Evolutionary conservation across 1,140 invertebrate genomes (phyloP), one percentile per base, ranked within the genome.

Genomic region (Ceratitis capitata): DNA sequence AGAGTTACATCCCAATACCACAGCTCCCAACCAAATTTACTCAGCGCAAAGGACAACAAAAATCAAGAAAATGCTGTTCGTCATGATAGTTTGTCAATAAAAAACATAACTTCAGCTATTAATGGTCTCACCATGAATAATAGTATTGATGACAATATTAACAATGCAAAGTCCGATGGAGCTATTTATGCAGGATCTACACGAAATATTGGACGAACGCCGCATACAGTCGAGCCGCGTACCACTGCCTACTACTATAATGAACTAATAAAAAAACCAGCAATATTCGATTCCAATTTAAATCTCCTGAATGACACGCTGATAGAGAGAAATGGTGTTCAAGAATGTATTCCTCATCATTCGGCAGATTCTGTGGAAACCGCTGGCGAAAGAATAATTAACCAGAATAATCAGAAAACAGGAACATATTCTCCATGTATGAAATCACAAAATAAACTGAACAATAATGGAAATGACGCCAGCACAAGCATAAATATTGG

Each of bases 221-320:
- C 64, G 26, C 85, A 85, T 26, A 86, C 87, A 29, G 87, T 89
- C 39, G 91, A 92, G 84, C 87, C 87, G 1, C 90, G 91, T 19
- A 89, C 88, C 78, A 92, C 89, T 78, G 90, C 91, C 56, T 92
- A 92, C 84, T 92, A 92, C 86, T 92, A 92, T 85, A 89, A 92
- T 84, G 91, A 91, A 85, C 85, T 91, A 69, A 82, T 90, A 83
- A 88, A 91, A 58, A 90, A 90, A 86, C 39, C 69, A 19, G 87
- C 89, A 12, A 87, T 91, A 39, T 91, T 91, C 83, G 90, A 91
- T 86, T 92, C 91, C 32, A 91, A 88, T 83, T 82, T 91, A 83
- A 91, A 91, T 87, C 87, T 92, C 32, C 64, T 91, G 84, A 88
- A 87, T 87, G 84, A 87, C 45, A 32, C 56, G 26, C 83, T 83